Base-by-base conservation (phyloP, 2,797 vertebrate genomes). In the Tarsius wallacei region DNA sequence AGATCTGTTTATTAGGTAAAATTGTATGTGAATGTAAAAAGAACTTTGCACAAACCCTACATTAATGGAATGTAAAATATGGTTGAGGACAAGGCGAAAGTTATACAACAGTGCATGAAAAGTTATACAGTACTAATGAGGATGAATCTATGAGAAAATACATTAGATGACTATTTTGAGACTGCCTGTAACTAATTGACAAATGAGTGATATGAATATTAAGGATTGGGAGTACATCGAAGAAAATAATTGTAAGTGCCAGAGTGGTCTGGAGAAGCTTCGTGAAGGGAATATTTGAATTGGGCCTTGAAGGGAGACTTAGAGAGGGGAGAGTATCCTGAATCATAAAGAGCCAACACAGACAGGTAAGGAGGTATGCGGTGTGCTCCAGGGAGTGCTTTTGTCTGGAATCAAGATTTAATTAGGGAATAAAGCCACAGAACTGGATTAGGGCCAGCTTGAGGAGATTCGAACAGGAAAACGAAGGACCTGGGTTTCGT, bases 1-100 rank as follows among this genome's bases (percentile, higher is more conserved):
- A 59, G 88, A 49, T 9, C 10, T 83, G 73, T 83, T 91, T 95
- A 63, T 91, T 86, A 74, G 14, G 8, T 57, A 14, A 47, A 73
- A 84, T 77, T 73, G n/a, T 70, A 21, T 64, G 89, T 70, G 24
- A 92, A 81, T 17, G 31, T 85, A 82, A 64, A 88, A 82, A 76
- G 4, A 68, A 24, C 16, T 88, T 96, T 92, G 22, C 13, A 31
- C 31, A 12, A 89, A n/a, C 1, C 24, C 31, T 66, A 31, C 4
- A 14, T 28, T 63, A 81, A 24, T 16, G 26, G 55, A 84, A 80
- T 61, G 12, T 64, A 93, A 93, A 93, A 53, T 80, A 51, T 57
- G 33, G 6, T 59, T 92, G 17, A 87, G 15, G 19, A 49, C n/a
- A 87, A 66, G 24, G 36, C 26, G 15, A 33, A 77, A 76, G 28